Evolutionary conservation across 2,797 vertebrate species (phyloP).

Genomic region (Periophthalmus magnuspinnatus): DNA sequence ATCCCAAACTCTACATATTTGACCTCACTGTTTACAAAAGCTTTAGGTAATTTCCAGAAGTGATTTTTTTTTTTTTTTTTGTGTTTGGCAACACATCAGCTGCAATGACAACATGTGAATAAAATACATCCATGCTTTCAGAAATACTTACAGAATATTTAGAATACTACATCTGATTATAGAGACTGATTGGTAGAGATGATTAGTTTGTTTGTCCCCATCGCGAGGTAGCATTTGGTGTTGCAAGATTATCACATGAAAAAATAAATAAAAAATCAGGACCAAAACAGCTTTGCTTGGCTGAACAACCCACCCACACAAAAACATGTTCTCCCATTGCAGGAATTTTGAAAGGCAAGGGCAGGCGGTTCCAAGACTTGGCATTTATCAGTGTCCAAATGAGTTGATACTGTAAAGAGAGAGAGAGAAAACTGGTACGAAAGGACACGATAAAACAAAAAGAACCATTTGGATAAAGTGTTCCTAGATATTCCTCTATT

Average conservation of each 20-base stretch:
- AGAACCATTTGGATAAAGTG: not conserved
- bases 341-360: slow-evolving; percentile 74
- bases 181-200: slow-evolving; percentile 6
- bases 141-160: slow-evolving; percentile 14
- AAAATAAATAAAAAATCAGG: slow-evolving; percentile 56
- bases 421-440: slow-evolving; percentile 20
- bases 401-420: slow-evolving; percentile 53
- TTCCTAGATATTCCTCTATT: not conserved
- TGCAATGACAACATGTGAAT: slow-evolving; percentile 32
- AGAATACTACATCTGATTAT: not conserved
- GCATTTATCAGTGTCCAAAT: slow-evolving; percentile 69
- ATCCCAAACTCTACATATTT: slow-evolving; percentile 57
- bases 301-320: slow-evolving; percentile 81
- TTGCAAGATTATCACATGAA: slow-evolving; percentile 63
- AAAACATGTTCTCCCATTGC: slow-evolving; percentile 80
- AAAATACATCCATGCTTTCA: slow-evolving; percentile 40
- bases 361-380: slow-evolving; percentile 72
- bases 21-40: slow-evolving; percentile 24
- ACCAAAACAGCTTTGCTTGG: slow-evolving; percentile 81
- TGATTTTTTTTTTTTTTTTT: not conserved
- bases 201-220: slow-evolving; percentile 61
- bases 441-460: slow-evolving; percentile 23
- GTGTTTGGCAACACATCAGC: slow-evolving; percentile 32
- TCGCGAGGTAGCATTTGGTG: slow-evolving; percentile 68
- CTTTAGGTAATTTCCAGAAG: slow-evolving; percentile 60